Evolutionary conservation across 1,140 invertebrate species (phyloP).

Genomic region (Orussus abietinus): DNA sequence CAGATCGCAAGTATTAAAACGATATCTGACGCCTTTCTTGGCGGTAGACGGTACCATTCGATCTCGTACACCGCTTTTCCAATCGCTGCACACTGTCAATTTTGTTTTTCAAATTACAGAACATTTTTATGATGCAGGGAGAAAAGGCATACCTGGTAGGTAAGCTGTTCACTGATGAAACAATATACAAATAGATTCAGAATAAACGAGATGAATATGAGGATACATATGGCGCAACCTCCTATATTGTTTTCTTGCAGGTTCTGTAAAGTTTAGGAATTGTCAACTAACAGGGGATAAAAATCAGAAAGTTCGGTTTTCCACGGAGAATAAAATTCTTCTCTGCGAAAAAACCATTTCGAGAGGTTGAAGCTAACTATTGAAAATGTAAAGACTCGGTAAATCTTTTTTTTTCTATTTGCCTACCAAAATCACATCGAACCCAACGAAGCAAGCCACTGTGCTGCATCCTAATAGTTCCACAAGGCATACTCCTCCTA

Average conservation of each 20-base stretch:
- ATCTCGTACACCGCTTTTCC: constrained; percentile 26
- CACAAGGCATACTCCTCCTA: constrained; percentile 37
- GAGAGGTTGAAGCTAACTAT: too few relatives aligned
- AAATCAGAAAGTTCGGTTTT: too few relatives aligned
- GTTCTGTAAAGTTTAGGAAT: too few relatives aligned
- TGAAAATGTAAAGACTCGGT: too few relatives aligned
- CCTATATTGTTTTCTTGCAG: not conserved
- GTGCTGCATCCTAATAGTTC: constrained; percentile 39
- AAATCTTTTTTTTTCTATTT: too few relatives aligned
- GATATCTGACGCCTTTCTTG: constrained; percentile 19
- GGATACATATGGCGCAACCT: constrained; percentile 12
- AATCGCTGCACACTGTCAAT: constrained; percentile 24
- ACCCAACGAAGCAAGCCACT: constrained; percentile 42
- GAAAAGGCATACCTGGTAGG: constrained; percentile 23
- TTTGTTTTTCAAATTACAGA: not conserved
- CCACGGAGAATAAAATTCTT: too few relatives aligned
- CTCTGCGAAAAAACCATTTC: too few relatives aligned
- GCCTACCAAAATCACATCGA: too few relatives aligned
- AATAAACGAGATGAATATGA: constrained; percentile 19
- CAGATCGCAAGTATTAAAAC: constrained; percentile 28
- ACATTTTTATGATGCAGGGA: not conserved
- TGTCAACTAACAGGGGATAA: too few relatives aligned
- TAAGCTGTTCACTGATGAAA: constrained; percentile 29
- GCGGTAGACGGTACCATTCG: constrained; percentile 29
- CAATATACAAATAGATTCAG: constrained; percentile 37